A percentile compares a stretch with the other conserved stretches of the same genome.
Conservation (phyloP, 2,797 vertebrate genomes). For the Melanotaenia maccullochi region DNA sequence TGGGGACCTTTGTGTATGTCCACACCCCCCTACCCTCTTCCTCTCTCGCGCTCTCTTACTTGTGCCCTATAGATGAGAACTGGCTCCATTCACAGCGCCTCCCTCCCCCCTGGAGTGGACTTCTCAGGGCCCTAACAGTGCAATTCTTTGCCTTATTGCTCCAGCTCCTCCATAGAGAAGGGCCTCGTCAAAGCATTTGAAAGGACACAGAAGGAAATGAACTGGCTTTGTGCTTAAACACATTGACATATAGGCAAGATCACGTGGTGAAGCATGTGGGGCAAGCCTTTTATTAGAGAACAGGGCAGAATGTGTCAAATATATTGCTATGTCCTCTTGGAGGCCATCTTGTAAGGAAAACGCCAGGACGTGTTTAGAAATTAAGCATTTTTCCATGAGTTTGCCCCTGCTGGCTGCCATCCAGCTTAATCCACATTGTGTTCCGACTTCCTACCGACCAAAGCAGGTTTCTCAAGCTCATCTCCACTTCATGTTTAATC, state of each 20-base stretch:
- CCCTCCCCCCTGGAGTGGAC: conserved; percentile 70
- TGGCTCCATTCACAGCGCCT: conserved; percentile 69
- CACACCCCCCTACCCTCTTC: conserved; percentile 49
- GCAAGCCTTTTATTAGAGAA: conserved; percentile 66
- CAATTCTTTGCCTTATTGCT: conserved; percentile 77
- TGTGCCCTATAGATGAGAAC: conserved; percentile 76
- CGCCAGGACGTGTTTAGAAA: conserved; percentile 55
- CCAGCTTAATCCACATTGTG: conserved; percentile 74
- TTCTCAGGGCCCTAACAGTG: conserved; percentile 68
- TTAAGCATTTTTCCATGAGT: conserved; percentile 61
- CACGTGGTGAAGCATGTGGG: conserved; percentile 64
- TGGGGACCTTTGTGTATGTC: conserved; percentile 74
- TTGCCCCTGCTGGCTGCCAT: conserved; percentile 54
- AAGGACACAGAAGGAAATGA: conserved; percentile 68
- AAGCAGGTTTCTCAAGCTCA: conserved; percentile 75
- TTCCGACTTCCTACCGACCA: conserved; percentile 66
- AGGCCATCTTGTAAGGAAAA: conserved; percentile 53
- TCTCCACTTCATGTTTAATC: conserved; percentile 78
- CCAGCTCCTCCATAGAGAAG: conserved; percentile 64
- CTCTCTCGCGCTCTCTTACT: conserved; percentile 56
- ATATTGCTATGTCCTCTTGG: conserved; percentile 59
- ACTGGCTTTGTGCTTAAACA: conserved; percentile 69
- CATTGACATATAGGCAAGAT: conserved; percentile 72
- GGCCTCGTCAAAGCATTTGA: conserved; percentile 67
- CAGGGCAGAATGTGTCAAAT: conserved; percentile 69